These are phyloP conservation scores for Musca vetustissima DNA, from an alignment of 1,140 invertebrate genomes.

Conservation along the genomic window DNA sequence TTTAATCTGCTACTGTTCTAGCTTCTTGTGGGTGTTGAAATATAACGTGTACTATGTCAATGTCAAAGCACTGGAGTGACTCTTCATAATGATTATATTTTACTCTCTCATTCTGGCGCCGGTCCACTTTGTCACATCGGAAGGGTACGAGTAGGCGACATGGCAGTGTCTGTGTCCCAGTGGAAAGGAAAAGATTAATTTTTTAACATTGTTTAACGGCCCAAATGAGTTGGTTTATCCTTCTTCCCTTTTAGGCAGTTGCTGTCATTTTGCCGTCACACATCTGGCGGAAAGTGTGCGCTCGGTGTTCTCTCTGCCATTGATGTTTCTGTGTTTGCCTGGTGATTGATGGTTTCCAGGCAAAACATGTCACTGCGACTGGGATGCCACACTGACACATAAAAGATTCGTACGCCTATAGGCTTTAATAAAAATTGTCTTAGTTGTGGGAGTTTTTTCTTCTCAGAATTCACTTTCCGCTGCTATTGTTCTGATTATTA, in stretches of 20 bases:
- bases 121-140: no score
- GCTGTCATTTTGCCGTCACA: no score
- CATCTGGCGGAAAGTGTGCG: no score
- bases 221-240: neutral
- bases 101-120: neutral
- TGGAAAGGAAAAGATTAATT: neutral
- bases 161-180: no score
- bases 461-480: neutral
- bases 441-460: neutral
- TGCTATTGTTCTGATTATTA: no score
- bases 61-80: conserved; percentile 11
- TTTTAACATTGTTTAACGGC: neutral
- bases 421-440: neutral
- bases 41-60: conserved; percentile 17
- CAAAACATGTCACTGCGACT: conserved; percentile 17
- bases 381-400: conserved; percentile 13
- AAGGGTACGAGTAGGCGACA: no score
- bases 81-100: conserved; percentile 11
- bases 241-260: no score
- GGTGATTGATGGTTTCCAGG: conserved; percentile 17
- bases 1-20: no score
- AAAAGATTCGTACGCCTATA: neutral
- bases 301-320: neutral
- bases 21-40: conserved; percentile 3
- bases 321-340: neutral